Evolutionary conservation across 1,140 invertebrate genomes (phyloP), one percentile per base, ranked within the genome.

Genomic region (Aphelinus certus): DNA sequence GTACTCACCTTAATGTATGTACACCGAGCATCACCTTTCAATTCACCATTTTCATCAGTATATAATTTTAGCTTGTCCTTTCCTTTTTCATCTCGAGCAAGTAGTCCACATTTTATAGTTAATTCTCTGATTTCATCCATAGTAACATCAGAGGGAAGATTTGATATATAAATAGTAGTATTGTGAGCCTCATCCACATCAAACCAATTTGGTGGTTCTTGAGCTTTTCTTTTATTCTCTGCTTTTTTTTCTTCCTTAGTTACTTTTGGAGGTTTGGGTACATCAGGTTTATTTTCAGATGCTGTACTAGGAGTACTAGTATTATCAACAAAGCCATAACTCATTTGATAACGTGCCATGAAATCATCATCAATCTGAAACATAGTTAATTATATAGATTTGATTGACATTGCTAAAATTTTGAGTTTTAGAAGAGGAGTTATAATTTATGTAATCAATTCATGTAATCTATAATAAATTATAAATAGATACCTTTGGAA

Each of bases 1-100:
- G 76, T 53, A 83, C 87, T 87, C 83, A 93, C 91, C 91, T 97
- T 99, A 43, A 99, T 97, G 83, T 99, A 99, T 79, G 96, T 96
- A 86, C 98, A 99, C 5, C 97, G 89, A 26, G 94, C 98, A 89
- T 99, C 98, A 10, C 98, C 98, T 89, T 99, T 99, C 7, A 95
- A 89, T 78, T 93, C 93, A 2, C 95, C 94, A 81, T 94, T 90
- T 58, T 91, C 85, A 82, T 98, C 96, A 79, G 89, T 92, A 85
- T 99, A 99, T 7, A 99, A 84, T 89, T 99, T 99, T 0, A 99
- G 89, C 89, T 98, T 99, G 82, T 95, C 95, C 83, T 96, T 94
- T 73, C 93, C 93, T 51, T 90, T 90, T 0, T 94, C 91, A 88
- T 99, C 97, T 78, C 94, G 92, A 89, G 97, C 95, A 26, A 99